Percentiles rank a stretch among this genome's conserved stretches.
These are phyloP conservation scores for Machaerirhynchus nigripectus DNA, from an alignment of 2,113 vertebrate species.

Conservation along the genomic window DNA sequence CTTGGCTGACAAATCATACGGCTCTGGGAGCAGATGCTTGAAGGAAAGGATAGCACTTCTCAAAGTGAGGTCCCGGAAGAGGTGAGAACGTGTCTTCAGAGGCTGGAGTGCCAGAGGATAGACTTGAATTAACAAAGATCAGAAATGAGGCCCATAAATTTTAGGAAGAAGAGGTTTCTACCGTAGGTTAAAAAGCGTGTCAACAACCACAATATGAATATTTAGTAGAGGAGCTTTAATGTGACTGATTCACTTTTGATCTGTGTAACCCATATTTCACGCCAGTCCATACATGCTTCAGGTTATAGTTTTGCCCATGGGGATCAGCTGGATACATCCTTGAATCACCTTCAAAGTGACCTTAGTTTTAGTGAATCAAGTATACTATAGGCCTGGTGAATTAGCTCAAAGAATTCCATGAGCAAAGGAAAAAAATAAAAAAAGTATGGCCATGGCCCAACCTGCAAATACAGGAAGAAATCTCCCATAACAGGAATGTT, in stretches of 20 bases:
- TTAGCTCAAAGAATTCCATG: neutral
- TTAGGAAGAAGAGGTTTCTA: neutral
- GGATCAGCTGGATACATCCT: neutral
- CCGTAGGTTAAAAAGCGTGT: neutral
- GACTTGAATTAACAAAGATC: neutral
- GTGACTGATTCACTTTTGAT: neutral
- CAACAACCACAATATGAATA: neutral
- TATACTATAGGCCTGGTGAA: neutral
- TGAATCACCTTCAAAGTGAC: neutral
- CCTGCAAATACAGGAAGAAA: neutral
- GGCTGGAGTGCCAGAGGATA: neutral
- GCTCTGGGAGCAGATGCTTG: neutral
- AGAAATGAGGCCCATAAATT: neutral
- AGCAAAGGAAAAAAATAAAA: neutral
- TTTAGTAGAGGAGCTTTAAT: neutral
- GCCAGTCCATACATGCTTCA: accelerated
- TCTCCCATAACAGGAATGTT: neutral
- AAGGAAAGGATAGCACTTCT: neutral
- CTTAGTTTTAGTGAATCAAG: neutral
- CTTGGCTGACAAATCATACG: neutral
- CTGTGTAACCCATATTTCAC: neutral
- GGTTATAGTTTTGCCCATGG: neutral
- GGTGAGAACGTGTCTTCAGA: neutral
- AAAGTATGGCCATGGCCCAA: neutral
- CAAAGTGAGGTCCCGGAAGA: neutral